Base-by-base conservation (phyloP, 1,140 invertebrate genomes). In the Teleogryllus occipitalis region DNA sequence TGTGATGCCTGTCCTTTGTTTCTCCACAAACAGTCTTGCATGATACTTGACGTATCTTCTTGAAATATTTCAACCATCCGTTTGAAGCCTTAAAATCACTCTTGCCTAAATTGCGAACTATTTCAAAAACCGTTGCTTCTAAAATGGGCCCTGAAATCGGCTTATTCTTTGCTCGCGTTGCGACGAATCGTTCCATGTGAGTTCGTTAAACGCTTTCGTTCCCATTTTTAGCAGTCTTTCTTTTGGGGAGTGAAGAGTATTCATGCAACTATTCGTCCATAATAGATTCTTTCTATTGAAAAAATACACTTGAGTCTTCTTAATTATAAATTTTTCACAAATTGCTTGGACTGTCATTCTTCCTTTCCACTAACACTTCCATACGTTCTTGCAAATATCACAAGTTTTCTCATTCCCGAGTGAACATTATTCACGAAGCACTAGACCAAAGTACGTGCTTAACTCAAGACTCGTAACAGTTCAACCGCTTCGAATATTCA, bases 191-290 rank as follows among this genome's bases (percentile, higher is more conserved):
- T 47, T 76, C 22, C 75, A 76, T 7, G 47, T 47, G 47, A 47
- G 27, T 76, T 76, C 47, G 47, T 76, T 76, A 8, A n/a, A 76
- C 14, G 0, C n/a, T 47, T 76, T 76, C 75, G 27, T 76, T 76
- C 75, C 75, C 39, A 8, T 27, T 76, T 46, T 39, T 76, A 18
- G 27, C 47, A 47, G 47, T 8, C 47, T 46, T 76, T 76, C 75
- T 39, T 22, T 76, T 76, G 27, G 27, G 5, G 27, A 39, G 27
- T 5, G 27, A 39, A 39, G 27, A 5, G 27, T 39, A n/a, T 39
- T 39, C 27, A 1, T 39, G 27, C 27, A 39, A 39, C 27, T 5
- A 39, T 39, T 39, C 5, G 27, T 39, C 27, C 27, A 39, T 39
- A 39, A 39, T 39, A 39, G 27, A 39, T 39, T 39, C 5, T 39